Conservation (phyloP, 2,113 vertebrate species). For the Notothenia rossii region DNA sequence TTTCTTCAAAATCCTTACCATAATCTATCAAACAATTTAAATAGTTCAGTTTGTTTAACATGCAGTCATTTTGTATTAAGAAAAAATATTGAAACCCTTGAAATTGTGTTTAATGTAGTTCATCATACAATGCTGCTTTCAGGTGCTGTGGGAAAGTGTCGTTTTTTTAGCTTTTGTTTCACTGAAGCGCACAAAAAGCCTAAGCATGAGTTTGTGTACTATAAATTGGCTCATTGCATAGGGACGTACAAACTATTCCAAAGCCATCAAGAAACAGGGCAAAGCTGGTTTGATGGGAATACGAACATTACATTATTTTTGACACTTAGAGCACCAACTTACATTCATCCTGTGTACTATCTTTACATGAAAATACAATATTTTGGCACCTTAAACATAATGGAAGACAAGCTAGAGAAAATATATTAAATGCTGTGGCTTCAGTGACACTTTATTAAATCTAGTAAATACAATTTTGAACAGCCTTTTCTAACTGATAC, state of each 20-base stretch:
- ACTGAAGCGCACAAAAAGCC: neutral
- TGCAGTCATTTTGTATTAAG: neutral
- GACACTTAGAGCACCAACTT: no score
- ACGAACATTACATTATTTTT: no score
- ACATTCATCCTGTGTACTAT: no score
- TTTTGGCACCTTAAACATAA: neutral
- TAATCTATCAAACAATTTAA: rapidly evolving
- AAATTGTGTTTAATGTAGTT: neutral
- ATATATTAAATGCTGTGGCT: neutral
- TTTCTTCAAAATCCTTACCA: neutral
- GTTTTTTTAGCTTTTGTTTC: rapidly evolving
- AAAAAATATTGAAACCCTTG: neutral
- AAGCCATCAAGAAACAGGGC: neutral
- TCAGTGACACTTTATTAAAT: neutral
- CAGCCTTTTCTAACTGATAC: neutral
- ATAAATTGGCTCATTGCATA: neutral
- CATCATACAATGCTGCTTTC: constrained; percentile 15
- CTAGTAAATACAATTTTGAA: neutral
- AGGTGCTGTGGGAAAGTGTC: neutral
- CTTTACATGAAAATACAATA: no score
- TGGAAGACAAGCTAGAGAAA: neutral
- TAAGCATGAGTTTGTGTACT: neutral
- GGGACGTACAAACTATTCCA: neutral
- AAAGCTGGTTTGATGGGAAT: no score
- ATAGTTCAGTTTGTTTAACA: neutral